phyloP scores from a whole-genome alignment of 2,113 vertebrate genomes.

The Helogale parvula region DNA sequence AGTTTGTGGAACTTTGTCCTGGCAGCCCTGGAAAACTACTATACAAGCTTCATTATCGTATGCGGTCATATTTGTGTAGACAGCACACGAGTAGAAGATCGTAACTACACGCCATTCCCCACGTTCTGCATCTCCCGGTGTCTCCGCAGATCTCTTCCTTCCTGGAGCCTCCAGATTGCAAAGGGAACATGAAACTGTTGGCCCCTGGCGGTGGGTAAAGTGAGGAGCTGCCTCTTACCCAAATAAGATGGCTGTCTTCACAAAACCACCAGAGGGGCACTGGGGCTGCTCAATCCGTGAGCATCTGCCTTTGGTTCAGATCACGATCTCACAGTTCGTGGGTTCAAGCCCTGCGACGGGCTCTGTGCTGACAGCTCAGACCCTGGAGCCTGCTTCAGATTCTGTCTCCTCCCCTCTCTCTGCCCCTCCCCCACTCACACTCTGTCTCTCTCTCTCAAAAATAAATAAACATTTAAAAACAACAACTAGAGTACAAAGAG shows the following conservation, averaged over 20 bases:
- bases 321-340: no score
- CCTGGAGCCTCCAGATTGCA: not conserved
- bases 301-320: no score
- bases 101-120: not conserved
- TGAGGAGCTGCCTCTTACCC: no score
- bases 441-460: no score
- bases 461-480: no score
- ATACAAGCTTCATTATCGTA: no score
- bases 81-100: not conserved
- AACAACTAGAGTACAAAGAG: accelerated
- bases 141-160: not conserved
- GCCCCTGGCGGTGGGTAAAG: not conserved
- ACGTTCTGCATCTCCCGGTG: not conserved
- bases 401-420: no score
- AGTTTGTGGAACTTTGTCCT: accelerated
- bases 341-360: no score
- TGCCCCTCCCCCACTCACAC: no score
- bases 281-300: no score
- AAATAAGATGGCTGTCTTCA: accelerated
- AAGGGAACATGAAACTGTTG: not conserved
- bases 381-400: no score
- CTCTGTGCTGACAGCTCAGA: no score
- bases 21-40: not conserved
- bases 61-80: not conserved
- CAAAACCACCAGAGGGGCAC: not conserved